A percentile compares a stretch with the other conserved stretches of the same genome.
These are phyloP conservation scores for Cromileptes altivelis DNA, from an alignment of 2,113 vertebrate species.

Conservation along the genomic window DNA sequence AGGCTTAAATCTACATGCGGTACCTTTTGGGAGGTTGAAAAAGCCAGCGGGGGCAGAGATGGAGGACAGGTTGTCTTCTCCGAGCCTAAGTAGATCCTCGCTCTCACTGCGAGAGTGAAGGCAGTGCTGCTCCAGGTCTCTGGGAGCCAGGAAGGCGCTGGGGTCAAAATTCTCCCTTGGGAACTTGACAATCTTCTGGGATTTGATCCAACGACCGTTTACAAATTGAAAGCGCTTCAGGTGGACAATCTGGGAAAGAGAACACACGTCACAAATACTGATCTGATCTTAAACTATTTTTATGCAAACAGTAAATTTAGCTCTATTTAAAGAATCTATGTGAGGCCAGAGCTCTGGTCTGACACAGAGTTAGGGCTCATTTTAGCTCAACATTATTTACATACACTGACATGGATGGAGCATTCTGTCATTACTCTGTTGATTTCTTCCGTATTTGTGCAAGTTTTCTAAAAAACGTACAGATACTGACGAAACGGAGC, in stretches of 20 bases:
- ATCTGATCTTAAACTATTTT: not conserved
- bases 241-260: slow-evolving; percentile 92
- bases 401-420: no score
- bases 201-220: slow-evolving; percentile 99
- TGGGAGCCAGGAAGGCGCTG: slow-evolving; percentile 95
- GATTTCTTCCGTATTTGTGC: no score
- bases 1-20: not conserved
- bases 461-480: no score
- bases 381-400: no score
- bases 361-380: no score
- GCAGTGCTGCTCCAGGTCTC: slow-evolving; percentile 86
- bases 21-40: slow-evolving; percentile 89
- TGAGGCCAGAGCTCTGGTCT: not conserved
- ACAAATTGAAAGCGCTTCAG: slow-evolving; percentile 98
- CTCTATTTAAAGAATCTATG: not conserved
- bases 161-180: slow-evolving; percentile 95
- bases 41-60: slow-evolving; percentile 89
- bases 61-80: slow-evolving; percentile 85
- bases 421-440: no score
- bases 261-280: not conserved
- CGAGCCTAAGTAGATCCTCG: slow-evolving; percentile 74
- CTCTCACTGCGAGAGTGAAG: slow-evolving; percentile 85
- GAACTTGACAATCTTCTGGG: slow-evolving; percentile 99
- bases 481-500: no score
- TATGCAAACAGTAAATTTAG: not conserved